Evolutionary conservation across 2,888 invertebrate species (phyloP).

Genomic region (Dynastes hyllus): DNA sequence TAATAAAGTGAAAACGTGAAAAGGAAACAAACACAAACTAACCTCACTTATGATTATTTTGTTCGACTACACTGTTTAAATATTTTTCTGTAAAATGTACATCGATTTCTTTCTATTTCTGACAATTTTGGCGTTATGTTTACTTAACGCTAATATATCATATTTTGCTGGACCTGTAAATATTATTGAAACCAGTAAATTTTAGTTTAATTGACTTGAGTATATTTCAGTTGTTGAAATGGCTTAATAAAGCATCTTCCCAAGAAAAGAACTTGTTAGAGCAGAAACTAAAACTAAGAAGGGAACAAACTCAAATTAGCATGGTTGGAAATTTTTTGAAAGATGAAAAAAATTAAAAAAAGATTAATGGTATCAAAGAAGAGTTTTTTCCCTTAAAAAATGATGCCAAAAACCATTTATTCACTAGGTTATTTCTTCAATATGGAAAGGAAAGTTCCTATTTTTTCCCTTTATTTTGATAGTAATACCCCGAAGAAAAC

Average conservation of each 20-base stretch:
- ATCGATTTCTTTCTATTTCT: slow-evolving; percentile 66
- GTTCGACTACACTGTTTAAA: background rate
- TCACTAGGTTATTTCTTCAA: slow-evolving; percentile 61
- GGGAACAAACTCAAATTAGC: slow-evolving; percentile 72
- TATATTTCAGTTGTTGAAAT: slow-evolving; percentile 71
- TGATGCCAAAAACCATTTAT: slow-evolving; percentile 57
- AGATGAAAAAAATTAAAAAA: too few species aligned
- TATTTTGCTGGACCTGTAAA: slow-evolving; percentile 74
- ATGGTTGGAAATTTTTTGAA: too few species aligned
- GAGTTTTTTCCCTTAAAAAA: slow-evolving; percentile 67
- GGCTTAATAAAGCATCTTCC: slow-evolving; percentile 71
- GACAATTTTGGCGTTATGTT: slow-evolving; percentile 72
- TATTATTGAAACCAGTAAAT: slow-evolving; percentile 52
- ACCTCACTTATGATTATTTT: background rate
- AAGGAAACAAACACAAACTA: background rate
- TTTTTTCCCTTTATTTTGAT: slow-evolving; percentile 68
- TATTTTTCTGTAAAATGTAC: slow-evolving; percentile 18
- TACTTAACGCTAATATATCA: slow-evolving; percentile 71
- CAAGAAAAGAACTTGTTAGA: slow-evolving; percentile 70
- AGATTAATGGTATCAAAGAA: slow-evolving; percentile 74
- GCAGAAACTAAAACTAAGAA: slow-evolving; percentile 70
- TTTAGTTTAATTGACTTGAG: background rate
- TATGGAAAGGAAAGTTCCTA: slow-evolving; percentile 69
- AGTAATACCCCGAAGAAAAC: too few species aligned
- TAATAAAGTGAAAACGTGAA: background rate